Evolutionary conservation across 2,113 vertebrate genomes (phyloP), one percentile per base, ranked within the genome.

Genomic region (Bufo gargarizans): DNA sequence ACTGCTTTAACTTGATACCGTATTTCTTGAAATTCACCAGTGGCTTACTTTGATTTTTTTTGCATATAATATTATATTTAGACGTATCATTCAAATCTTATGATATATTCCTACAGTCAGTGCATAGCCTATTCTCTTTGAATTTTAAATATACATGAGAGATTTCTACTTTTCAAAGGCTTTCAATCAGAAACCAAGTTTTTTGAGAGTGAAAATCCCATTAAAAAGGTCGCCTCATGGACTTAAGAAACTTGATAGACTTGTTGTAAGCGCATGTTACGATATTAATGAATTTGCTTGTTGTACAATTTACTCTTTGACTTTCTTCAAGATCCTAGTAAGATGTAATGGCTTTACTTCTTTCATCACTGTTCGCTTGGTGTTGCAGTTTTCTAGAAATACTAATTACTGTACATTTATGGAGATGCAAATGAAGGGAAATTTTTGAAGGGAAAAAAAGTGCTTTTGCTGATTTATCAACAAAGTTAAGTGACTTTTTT

Each of bases 101-200:
- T 72, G 69, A 81, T 87, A 55, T 82, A 72, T 88, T 88, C 67
- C 53, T 47, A 87, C 78, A 82, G 63, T 87, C 78, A 82, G 63
- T 87, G 59, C 78, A 88, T 88, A 82, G 56, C 49, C 67, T 45
- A 88, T 88, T 88, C 86, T 74, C 78, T 88, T 88, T 88, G 78
- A 88, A 74, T 88, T 82, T 82, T 88, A 88, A 82, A 82, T 82
- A 61, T 74, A 74, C 67, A 88, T 88, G 55, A 72, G 86, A 87
- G 77, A 88, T 88, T 80, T 88, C 78, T 88, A 49, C 55, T 82
- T 88, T 88, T 88, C 65, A 74, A 82, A 88, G 69, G 55, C 86
- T 74, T 74, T 88, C 74, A 82, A 74, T 82, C 86, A 74, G 53
- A 82, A 81, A 43, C 22, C 9, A 77, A 43, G 77, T 45, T 87